Evolutionary conservation across 1,140 invertebrate genomes (phyloP).

Genomic region (Microplitis mediator): DNA sequence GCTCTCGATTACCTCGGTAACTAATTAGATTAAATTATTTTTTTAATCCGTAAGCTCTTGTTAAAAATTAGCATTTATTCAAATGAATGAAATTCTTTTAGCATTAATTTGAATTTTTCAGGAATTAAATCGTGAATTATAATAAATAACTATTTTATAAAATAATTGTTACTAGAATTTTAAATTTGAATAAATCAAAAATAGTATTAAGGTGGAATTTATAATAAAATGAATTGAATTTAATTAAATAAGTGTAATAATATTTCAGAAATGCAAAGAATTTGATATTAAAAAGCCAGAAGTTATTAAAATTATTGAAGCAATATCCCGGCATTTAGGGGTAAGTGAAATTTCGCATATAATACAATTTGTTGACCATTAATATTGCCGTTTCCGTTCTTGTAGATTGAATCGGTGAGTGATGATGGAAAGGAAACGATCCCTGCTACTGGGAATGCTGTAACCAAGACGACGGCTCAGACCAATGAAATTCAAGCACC

Average conservation of each 20-base stretch:
- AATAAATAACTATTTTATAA: no score
- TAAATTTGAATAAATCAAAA: no score
- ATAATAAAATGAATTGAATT: background rate
- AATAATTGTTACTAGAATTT: no score
- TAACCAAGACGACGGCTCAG: background rate
- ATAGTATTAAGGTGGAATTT: background rate
- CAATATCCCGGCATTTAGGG: background rate
- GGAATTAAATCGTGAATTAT: no score
- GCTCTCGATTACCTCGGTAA: no score
- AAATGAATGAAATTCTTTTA: background rate
- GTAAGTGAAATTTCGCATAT: constrained; percentile 7
- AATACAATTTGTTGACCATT: background rate
- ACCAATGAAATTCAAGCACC: no score
- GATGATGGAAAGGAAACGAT: background rate
- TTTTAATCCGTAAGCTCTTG: no score
- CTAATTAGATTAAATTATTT: no score
- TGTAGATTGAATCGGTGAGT: background rate
- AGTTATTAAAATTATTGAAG: background rate
- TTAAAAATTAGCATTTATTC: no score
- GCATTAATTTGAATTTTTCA: background rate
- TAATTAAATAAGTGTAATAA: background rate
- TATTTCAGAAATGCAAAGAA: constrained; percentile 7
- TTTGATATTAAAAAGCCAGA: background rate
- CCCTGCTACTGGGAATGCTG: background rate
- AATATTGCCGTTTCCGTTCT: background rate